Evolutionary conservation across 64 coral and sea anemone genomes (phyloP).

Genomic region (Platygyra sinensis): DNA sequence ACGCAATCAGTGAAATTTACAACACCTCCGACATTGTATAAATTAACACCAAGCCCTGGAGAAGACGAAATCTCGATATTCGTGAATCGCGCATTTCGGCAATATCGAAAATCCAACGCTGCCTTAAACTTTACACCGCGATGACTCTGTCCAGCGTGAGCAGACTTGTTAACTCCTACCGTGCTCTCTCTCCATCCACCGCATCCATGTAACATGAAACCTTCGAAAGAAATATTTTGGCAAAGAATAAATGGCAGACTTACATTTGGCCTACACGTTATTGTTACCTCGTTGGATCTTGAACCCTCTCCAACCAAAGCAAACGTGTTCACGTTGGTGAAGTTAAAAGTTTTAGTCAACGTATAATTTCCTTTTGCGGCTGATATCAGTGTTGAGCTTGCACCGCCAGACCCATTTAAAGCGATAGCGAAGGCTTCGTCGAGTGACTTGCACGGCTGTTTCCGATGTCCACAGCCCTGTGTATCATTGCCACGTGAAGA

Average conservation of each 20-base stretch:
- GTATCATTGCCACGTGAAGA: constrained; percentile 21
- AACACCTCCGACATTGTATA: constrained; percentile 61
- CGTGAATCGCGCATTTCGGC: constrained; percentile 40
- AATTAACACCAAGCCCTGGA: constrained; percentile 62
- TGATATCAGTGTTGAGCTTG: constrained; percentile 25
- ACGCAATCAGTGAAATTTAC: too few relatives aligned
- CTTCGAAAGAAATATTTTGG: constrained; percentile 51
- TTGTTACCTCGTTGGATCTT: constrained; percentile 29
- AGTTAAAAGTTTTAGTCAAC: constrained; percentile 47
- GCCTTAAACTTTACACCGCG: constrained; percentile 53
- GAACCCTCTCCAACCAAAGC: constrained; percentile 43
- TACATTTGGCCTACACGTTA: constrained; percentile 46
- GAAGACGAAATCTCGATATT: constrained; percentile 59
- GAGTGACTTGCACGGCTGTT: constrained; percentile 28
- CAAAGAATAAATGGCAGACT: constrained; percentile 70
- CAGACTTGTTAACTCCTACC: constrained; percentile 14
- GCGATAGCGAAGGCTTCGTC: constrained; percentile 18
- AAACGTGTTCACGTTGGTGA: constrained; percentile 44
- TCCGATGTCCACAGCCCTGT: background rate
- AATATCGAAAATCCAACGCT: constrained; percentile 74
- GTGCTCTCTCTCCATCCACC: constrained; percentile 74
- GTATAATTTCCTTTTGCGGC: constrained; percentile 45
- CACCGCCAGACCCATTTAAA: background rate
- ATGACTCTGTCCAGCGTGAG: background rate
- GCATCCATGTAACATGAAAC: constrained; percentile 50